A percentile compares a stretch with the other conserved stretches of the same genome.
Conservation (phyloP, 2,797 vertebrate genomes). For the Urocyon cinereoargenteus region DNA sequence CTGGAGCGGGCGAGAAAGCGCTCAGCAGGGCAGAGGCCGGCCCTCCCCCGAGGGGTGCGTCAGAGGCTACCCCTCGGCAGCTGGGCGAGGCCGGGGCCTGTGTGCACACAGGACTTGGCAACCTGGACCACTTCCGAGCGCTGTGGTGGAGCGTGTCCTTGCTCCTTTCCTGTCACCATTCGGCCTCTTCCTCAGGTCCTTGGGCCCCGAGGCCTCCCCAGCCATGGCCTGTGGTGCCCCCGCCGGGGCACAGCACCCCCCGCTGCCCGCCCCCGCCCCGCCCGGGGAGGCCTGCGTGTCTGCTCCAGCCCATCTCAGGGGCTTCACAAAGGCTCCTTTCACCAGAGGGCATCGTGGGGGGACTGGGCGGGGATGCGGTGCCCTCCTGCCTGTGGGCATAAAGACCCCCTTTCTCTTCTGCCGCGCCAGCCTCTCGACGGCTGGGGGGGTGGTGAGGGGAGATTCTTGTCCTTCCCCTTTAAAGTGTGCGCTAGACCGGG, state of each 20-base stretch:
- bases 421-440: neutral
- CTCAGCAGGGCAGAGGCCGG: neutral
- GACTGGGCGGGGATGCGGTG: neutral
- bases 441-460: neutral
- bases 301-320: neutral
- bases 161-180: neutral
- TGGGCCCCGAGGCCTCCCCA: neutral
- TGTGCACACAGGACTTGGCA: rapidly evolving
- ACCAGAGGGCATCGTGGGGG: slow-evolving; percentile 68
- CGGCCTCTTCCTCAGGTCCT: slow-evolving; percentile 14
- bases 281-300: neutral
- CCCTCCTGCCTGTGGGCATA: slow-evolving; percentile 72
- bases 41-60: neutral
- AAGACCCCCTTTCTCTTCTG: slow-evolving; percentile 77
- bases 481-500: neutral
- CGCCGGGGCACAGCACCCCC: neutral
- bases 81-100: neutral
- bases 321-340: slow-evolving; percentile 76
- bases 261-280: neutral
- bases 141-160: neutral
- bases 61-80: neutral
- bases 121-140: rapidly evolving
- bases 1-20: neutral
- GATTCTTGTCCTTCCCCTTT: slow-evolving; percentile 65
- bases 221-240: neutral